These are phyloP conservation scores for Drosophila burlai DNA, from an alignment of 1,140 invertebrate species.

Conservation along the genomic window DNA sequence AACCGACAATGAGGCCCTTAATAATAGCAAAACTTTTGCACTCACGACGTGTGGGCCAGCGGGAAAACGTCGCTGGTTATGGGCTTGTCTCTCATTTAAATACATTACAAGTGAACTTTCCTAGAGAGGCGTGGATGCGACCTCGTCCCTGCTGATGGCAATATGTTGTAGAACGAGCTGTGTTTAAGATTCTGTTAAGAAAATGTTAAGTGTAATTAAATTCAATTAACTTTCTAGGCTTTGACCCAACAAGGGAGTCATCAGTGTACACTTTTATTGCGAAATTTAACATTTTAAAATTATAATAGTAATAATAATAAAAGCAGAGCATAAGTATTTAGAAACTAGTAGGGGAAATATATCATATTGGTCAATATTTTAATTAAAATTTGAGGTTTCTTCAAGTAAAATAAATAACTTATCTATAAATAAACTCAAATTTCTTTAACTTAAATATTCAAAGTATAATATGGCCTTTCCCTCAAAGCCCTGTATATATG, in stretches of 20 bases:
- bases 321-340: too few relatives aligned
- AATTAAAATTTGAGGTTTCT: not conserved
- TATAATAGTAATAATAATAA: not conserved
- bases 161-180: constrained; percentile 38
- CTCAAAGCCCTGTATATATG: not conserved
- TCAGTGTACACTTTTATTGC: not conserved
- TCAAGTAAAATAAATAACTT: too few relatives aligned
- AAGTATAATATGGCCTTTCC: not conserved
- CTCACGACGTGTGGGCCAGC: constrained; percentile 60
- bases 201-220: constrained; percentile 48
- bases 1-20: constrained; percentile 78
- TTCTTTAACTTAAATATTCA: too few relatives aligned
- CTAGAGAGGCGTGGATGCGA: constrained; percentile 23
- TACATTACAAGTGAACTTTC: constrained; percentile 57
- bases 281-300: not conserved
- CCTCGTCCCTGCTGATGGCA: constrained; percentile 20
- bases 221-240: constrained; percentile 51
- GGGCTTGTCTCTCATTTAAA: constrained; percentile 60
- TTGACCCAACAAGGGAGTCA: not conserved
- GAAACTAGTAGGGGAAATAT: too few relatives aligned
- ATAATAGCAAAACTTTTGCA: constrained; percentile 80
- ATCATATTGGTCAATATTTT: not conserved
- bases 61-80: constrained; percentile 39
- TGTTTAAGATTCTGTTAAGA: constrained; percentile 39
- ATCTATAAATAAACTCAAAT: too few relatives aligned